A percentile compares a stretch with the other conserved stretches of the same genome.
Evolutionary conservation across 2,888 invertebrate species (phyloP).

Genomic region (Cremastinae sp.): DNA sequence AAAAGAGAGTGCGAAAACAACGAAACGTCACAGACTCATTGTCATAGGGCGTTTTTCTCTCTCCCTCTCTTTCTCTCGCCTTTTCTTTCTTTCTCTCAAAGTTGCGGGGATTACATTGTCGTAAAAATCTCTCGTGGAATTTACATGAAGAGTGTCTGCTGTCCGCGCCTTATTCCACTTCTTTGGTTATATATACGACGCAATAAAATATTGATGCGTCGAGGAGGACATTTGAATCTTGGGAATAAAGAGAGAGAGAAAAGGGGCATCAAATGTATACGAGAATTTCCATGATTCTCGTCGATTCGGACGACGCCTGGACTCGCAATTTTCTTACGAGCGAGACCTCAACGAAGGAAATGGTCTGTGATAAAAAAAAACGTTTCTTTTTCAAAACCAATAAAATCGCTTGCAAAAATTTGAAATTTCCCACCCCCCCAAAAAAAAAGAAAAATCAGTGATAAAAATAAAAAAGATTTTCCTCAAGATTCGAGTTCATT

Average conservation of each 20-base stretch:
- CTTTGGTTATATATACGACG: conserved; percentile 30
- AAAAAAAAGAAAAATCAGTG: not conserved
- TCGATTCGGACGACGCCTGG: conserved; percentile 15
- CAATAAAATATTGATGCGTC: conserved; percentile 67
- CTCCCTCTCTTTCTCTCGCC: conserved; percentile 48
- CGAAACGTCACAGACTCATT: conserved; percentile 63
- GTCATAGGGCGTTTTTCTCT: conserved; percentile 51
- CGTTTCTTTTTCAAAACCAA: too few species aligned
- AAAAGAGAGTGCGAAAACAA: conserved; percentile 57
- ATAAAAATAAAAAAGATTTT: too few species aligned
- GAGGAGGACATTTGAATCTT: conserved; percentile 57
- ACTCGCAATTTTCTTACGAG: conserved; percentile 13
- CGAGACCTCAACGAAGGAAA: conserved; percentile 3
- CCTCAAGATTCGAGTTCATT: too few species aligned
- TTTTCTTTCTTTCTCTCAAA: conserved; percentile 42
- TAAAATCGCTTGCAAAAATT: not conserved
- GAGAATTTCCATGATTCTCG: conserved; percentile 24
- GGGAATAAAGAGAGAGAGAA: conserved; percentile 31
- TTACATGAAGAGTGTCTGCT: conserved; percentile 74
- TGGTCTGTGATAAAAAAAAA: too few species aligned
- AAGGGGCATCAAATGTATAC: conserved; percentile 2
- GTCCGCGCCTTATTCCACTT: conserved; percentile 60
- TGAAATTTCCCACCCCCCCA: not conserved
- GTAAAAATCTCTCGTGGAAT: conserved; percentile 75
- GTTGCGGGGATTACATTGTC: conserved; percentile 77